Base-by-base conservation (phyloP, 2,888 invertebrate genomes). In the Megaustenia siamemsis region DNA sequence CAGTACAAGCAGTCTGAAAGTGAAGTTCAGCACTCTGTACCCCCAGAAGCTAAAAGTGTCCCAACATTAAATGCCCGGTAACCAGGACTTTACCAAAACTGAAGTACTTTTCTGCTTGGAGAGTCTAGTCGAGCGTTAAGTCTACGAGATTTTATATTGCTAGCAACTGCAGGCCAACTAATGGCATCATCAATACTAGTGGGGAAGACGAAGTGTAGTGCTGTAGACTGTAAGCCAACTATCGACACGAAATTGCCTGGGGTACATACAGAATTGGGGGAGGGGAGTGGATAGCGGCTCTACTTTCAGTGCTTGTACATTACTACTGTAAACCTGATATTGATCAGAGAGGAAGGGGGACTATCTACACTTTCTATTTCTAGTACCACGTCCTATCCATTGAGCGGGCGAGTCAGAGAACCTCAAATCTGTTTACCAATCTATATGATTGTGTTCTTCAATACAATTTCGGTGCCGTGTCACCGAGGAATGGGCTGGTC, bases 361-460 rank as follows among this genome's bases (percentile, higher is more conserved):
- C 68, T 69, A 68, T 69, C 49, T 53, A 53, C 38, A 49, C 68
- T 5, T 69, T 38, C 80, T 53, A 49, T 69, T 28, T 38, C 69
- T 0, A 35, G 35, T 24, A 49, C 69, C 69, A 80, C 53, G 53
- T 68, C 80, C 80, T 35, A 49, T 69, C 69, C 38, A 68, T 53
- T 68, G 38, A 49, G 53, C 35, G 69, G 35, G 69, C 49, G 10
- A 80, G 80, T 80, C 80, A 80, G 69, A 80, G 69, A 80, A 24
- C 69, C 53, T 80, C 69, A 80, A 80, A 80, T 80, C 80, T 80
- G 80, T 80, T 80, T 68, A 80, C 80, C 80, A 80, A 80, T 80
- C 80, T 80, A 80, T 80, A 80, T 80, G 80, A 80, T 80, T 80
- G 80, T 80, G 69, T 80, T 69, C 80, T 80, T 80, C 80, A 80